Evolutionary conservation across 2,113 vertebrate species (phyloP).

Genomic region (Upupa epops): DNA sequence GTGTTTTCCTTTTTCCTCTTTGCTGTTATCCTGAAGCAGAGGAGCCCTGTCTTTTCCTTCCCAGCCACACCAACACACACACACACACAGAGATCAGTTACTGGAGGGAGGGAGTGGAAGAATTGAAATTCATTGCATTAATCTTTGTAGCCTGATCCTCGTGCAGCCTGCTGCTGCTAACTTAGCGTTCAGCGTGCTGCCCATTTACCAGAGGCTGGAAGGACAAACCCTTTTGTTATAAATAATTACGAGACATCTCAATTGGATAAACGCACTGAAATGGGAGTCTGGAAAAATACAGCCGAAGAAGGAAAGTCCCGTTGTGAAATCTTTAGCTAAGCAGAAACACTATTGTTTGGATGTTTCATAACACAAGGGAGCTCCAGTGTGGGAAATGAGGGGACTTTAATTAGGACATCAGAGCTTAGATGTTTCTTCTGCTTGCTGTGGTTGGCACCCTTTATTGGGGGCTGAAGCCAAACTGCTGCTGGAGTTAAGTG

Average conservation of each 20-base stretch:
- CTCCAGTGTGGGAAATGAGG: background rate
- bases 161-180: background rate
- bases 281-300: slow-evolving; percentile 44
- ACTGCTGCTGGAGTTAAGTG: background rate
- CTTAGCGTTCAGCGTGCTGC: background rate
- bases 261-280: slow-evolving; percentile 11
- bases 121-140: slow-evolving; percentile 34
- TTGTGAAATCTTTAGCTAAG: slow-evolving; percentile 48
- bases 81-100: background rate
- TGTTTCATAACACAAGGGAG: slow-evolving; percentile 4
- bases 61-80: background rate
- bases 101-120: background rate
- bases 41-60: slow-evolving; percentile 14
- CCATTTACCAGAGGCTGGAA: background rate
- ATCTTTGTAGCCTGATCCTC: slow-evolving; percentile 15
- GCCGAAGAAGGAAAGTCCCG: slow-evolving; percentile 12
- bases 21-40: slow-evolving; percentile 22
- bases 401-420: slow-evolving; percentile 10
- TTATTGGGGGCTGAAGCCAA: background rate
- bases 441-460: background rate
- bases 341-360: background rate
- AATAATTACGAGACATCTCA: slow-evolving; percentile 33
- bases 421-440: background rate
- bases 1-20: slow-evolving; percentile 43
- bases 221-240: background rate